These are phyloP conservation scores for Allochrocebus solatus DNA, from an alignment of 2,797 vertebrate genomes.

Conservation along the genomic window DNA sequence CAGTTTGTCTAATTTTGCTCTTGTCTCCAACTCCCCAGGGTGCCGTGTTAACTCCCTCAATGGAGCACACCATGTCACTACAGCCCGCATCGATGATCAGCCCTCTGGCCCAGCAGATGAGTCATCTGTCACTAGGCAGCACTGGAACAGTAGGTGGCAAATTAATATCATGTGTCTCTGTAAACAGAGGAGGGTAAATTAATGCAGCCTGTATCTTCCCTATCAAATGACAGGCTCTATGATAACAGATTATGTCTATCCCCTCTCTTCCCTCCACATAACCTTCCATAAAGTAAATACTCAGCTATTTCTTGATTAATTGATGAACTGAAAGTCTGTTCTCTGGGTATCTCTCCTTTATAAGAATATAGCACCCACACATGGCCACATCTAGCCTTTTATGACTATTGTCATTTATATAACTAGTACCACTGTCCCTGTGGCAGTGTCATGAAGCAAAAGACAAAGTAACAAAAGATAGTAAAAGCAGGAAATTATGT, in stretches of 20 bases:
- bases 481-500: background rate
- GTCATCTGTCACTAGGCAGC: slow-evolving; percentile 95
- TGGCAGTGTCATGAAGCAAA: background rate
- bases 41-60: slow-evolving; percentile 97
- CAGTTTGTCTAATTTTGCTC: background rate
- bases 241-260: background rate
- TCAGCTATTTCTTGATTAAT: slow-evolving; percentile 27
- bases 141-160: slow-evolving; percentile 93
- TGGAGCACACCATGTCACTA: slow-evolving; percentile 98
- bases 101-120: slow-evolving; percentile 97
- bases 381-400: background rate
- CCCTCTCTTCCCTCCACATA: background rate
- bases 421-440: background rate
- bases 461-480: background rate
- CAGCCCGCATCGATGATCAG: slow-evolving; percentile 95
- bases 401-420: background rate
- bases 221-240: background rate
- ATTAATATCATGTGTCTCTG: slow-evolving; percentile 60
- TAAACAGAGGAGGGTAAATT: slow-evolving; percentile 40
- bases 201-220: background rate
- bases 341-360: background rate
- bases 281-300: slow-evolving; percentile 20
- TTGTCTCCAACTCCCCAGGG: slow-evolving; percentile 86
- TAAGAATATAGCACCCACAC: background rate
- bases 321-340: background rate